Base-by-base conservation (phyloP, 2,797 vertebrate species). In the Heterohyrax brucei region DNA sequence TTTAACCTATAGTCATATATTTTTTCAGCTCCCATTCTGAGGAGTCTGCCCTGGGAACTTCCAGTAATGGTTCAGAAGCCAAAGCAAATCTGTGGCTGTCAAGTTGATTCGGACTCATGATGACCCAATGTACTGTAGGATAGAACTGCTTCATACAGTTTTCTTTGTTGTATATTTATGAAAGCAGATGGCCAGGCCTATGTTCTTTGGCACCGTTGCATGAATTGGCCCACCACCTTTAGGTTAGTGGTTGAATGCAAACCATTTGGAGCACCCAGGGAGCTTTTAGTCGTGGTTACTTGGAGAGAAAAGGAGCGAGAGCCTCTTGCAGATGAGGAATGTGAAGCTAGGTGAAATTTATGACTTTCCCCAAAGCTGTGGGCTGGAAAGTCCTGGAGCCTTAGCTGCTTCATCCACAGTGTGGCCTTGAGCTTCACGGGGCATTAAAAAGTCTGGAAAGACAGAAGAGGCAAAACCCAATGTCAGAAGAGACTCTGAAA, bases 351-450 rank as follows among this genome's bases (percentile, higher is more conserved):
- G 1, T 18, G 53, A 91, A 46, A 79, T 19, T 62, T 18, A 3
- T 5, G 33, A 30, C 2, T 59, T 30, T 4, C 59, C 44, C 1
- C 4, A n/a, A 82, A 28, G n/a, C 9, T 12, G n/a, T 10, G 56
- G 28, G 28, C 39, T 24, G 22, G 18, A 3, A 18, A n/a, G 4
- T 44, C 30, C 30, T 77, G 68, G 26, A 44, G 48, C 24, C n/a
- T 30, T 13, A 1, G 8, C 28, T 16, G 19, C 33, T 6, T 86
- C 24, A 9, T 59, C 18, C 0, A 0, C 12, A 13, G 8, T 12
- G 4, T 26, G 46, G 12, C 30, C n/a, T n/a, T 12, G 16, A 75
- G 81, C 5, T 16, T 39, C 2, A 1, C 30, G 68, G 44, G 56
- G n/a, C 5, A 13, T 46, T 61, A 21, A 53, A 53, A 53, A 8